Evolutionary conservation across 2,888 invertebrate species (phyloP).

Genomic region (Agriotes lineatus): DNA sequence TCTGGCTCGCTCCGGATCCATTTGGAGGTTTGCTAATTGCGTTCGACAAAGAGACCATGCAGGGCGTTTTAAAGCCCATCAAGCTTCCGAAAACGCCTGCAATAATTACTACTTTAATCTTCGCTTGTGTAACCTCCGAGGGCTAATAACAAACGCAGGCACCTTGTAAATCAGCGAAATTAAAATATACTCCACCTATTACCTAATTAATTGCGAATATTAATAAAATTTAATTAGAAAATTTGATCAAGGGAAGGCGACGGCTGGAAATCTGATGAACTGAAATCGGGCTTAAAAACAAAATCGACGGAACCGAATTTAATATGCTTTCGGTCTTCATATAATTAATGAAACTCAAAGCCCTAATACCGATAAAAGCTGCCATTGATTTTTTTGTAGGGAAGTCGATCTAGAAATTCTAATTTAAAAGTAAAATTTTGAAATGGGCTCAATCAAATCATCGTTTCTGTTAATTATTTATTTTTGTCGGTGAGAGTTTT

Average conservation of each 20-base stretch:
- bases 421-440: slow-evolving; percentile 3
- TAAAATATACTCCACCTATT: no score
- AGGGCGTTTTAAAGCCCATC: slow-evolving; percentile 15
- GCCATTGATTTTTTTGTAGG: neutral
- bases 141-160: no score
- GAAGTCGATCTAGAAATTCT: slow-evolving; percentile 15
- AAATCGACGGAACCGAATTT: slow-evolving; percentile 8
- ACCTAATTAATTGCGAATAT: neutral
- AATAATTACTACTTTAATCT: neutral
- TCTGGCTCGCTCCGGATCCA: slow-evolving; percentile 18
- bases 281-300: neutral
- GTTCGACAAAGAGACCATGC: slow-evolving; percentile 11
- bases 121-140: neutral
- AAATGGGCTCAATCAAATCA: neutral
- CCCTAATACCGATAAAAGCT: slow-evolving; percentile 5
- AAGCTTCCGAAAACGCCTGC: neutral
- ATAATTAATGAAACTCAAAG: slow-evolving; percentile 17
- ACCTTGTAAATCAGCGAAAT: neutral
- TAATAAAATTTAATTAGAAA: neutral
- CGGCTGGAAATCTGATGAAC: neutral
- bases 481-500: neutral
- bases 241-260: neutral
- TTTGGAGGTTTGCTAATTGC: slow-evolving; percentile 15
- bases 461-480: neutral
- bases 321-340: slow-evolving; percentile 1